Percentiles rank a stretch among this genome's conserved stretches.
These are phyloP conservation scores for Platycheirus albimanus DNA, from an alignment of 2,888 invertebrate species.

Conservation along the genomic window DNA sequence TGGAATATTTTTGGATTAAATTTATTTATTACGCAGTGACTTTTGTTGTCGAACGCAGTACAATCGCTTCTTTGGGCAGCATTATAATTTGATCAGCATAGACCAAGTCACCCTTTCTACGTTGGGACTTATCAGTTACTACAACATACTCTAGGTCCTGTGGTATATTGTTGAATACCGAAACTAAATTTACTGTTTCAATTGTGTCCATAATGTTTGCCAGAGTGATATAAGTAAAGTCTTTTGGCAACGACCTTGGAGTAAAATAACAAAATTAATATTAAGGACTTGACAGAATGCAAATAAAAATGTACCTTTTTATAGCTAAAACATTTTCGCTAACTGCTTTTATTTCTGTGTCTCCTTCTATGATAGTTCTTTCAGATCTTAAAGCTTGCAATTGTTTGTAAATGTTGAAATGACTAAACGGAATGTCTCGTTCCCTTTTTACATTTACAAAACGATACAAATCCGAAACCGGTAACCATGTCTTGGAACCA, in stretches of 20 bases:
- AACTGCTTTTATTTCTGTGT: constrained; percentile 83
- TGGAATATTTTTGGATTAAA: no score
- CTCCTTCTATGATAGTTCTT: constrained; percentile 84
- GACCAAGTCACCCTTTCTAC: constrained; percentile 76
- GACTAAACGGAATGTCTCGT: constrained; percentile 82
- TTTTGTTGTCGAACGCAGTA: constrained; percentile 75
- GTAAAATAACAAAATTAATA: no score
- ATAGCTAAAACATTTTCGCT: constrained; percentile 83
- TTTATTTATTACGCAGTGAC: not conserved
- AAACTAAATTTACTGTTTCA: constrained; percentile 81
- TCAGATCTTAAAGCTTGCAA: constrained; percentile 83
- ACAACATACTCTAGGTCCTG: constrained; percentile 77
- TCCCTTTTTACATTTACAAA: constrained; percentile 85
- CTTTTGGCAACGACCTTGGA: constrained; percentile 77
- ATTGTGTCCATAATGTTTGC: constrained; percentile 82
- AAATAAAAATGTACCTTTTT: constrained; percentile 77
- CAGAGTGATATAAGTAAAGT: constrained; percentile 82
- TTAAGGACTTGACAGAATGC: not conserved
- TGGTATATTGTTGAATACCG: constrained; percentile 76
- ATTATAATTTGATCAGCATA: constrained; percentile 75
- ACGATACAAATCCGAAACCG: constrained; percentile 84
- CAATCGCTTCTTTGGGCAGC: constrained; percentile 79
- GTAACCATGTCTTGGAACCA: constrained; percentile 80
- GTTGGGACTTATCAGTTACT: constrained; percentile 76
- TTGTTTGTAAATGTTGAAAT: constrained; percentile 85